phyloP scores from a whole-genome alignment of 1,140 invertebrate genomes.

The Drosophila ercepeae region DNA sequence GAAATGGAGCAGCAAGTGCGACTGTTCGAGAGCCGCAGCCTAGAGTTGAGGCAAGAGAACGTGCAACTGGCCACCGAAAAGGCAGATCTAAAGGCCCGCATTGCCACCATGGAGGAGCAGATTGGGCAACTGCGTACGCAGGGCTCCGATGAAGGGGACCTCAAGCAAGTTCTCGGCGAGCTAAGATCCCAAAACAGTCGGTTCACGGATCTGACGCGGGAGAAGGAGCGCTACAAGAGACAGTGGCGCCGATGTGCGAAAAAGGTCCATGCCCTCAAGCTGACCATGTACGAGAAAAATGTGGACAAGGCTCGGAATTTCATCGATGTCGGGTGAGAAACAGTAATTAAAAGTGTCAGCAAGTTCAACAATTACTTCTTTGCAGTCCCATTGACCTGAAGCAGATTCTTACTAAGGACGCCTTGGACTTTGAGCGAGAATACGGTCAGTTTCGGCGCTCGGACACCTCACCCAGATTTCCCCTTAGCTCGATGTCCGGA shows the following conservation, averaged over 20 bases:
- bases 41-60: constrained; percentile 55
- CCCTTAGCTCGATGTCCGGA: background rate
- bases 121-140: constrained; percentile 19
- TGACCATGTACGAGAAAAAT: constrained; percentile 45
- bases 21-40: constrained; percentile 40
- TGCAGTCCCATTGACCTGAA: constrained; percentile 43
- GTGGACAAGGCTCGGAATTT: constrained; percentile 1
- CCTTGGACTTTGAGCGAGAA: constrained; percentile 52
- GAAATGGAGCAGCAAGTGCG: constrained; percentile 44
- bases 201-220: constrained; percentile 39
- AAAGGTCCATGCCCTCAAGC: constrained; percentile 49
- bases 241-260: constrained; percentile 48
- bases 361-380: background rate
- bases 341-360: background rate
- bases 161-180: constrained; percentile 51
- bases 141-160: constrained; percentile 10
- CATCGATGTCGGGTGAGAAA: constrained; percentile 7
- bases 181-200: constrained; percentile 48
- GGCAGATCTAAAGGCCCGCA: constrained; percentile 38
- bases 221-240: constrained; percentile 68
- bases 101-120: constrained; percentile 54
- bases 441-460: constrained; percentile 35
- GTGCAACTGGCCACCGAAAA: constrained; percentile 43
- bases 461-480: background rate
- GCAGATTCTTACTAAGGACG: constrained; percentile 48